A percentile compares a stretch with the other conserved stretches of the same genome.
These are phyloP conservation scores for Synanceia verrucosa DNA, from an alignment of 2,797 vertebrate species.

Conservation along the genomic window DNA sequence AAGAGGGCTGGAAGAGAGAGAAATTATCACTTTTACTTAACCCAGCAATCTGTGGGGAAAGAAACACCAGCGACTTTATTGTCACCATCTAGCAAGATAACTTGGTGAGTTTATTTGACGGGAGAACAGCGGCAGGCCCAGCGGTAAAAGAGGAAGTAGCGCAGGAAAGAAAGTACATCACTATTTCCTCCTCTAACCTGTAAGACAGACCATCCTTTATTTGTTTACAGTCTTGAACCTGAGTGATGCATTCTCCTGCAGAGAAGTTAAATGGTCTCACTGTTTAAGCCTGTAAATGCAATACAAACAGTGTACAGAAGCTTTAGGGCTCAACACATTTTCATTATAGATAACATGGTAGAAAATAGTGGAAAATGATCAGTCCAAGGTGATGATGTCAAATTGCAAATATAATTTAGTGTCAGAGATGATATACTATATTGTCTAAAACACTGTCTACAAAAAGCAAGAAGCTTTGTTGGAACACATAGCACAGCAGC, in stretches of 20 bases:
- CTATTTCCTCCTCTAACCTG: constrained; percentile 21
- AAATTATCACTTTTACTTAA: constrained; percentile 55
- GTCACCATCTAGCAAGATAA: constrained; percentile 52
- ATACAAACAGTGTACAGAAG: not conserved
- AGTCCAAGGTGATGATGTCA: not conserved
- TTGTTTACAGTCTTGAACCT: constrained; percentile 28
- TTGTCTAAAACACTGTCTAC: too few relatives aligned
- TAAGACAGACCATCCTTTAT: constrained; percentile 30
- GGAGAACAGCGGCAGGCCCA: constrained; percentile 16
- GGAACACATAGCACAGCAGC: not conserved
- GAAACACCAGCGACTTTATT: constrained; percentile 43
- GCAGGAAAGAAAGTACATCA: constrained; percentile 13
- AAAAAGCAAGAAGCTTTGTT: not conserved
- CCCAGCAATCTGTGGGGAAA: constrained; percentile 37
- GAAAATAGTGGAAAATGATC: not conserved
- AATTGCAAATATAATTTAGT: not conserved
- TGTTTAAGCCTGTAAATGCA: not conserved
- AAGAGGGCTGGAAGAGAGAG: constrained; percentile 16
- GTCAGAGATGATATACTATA: too few relatives aligned
- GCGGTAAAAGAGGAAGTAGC: constrained; percentile 22
- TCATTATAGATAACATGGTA: not conserved
- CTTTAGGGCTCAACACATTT: not conserved
- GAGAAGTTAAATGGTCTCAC: not conserved
- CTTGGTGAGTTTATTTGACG: constrained; percentile 51
- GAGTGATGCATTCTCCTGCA: constrained; percentile 1